Evolutionary conservation across 2,888 invertebrate species (phyloP), one percentile per base, ranked within the genome.

Genomic region (Orgyia antiqua): DNA sequence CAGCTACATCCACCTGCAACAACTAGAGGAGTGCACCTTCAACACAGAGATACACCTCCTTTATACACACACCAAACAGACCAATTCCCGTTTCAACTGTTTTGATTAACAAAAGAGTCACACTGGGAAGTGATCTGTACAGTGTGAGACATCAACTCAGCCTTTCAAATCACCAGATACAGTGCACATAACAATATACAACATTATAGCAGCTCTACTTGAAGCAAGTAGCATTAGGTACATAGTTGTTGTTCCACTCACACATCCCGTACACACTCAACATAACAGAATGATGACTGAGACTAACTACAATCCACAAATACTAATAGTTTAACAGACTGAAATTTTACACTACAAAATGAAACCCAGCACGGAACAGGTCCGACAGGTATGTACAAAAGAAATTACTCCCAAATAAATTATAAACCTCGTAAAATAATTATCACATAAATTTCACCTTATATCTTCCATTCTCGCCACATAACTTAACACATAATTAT

Each of bases 351-450:
- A 50, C 46, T 47, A 54, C 49, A 44, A 60, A 59, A 63, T 53
- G 64, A 67, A 65, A 63, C 59, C 58, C 46, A 47, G 39, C 50
- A 36, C 39, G 29, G 42, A 56, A 61, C 63, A 38, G 54, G 64
- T 70, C 65, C 57, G 48, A 63, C 59, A 66, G 58, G 65, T 76
- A 80, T 82, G 72, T 83, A 84, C 82, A 79, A 74, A 74, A 74
- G 74, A 79, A 77, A 82, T 76, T 78, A 74, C 73, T 78, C 76
- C 70, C 64, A 74, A 84, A 84, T 84, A 84, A 84, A 84, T 84
- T 84, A 84, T 78, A 78, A 79, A 71, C 76, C 83, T 80, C 78
- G 71, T 84, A 84, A 82, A 84, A 78, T 79, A 84, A 84, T 84
- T 84, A 84, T 84, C 84, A 84, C 84, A 84, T 84, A 84, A 83